Conservation (phyloP, 1,140 invertebrate species). For the Temnothorax curvispinosus region DNA sequence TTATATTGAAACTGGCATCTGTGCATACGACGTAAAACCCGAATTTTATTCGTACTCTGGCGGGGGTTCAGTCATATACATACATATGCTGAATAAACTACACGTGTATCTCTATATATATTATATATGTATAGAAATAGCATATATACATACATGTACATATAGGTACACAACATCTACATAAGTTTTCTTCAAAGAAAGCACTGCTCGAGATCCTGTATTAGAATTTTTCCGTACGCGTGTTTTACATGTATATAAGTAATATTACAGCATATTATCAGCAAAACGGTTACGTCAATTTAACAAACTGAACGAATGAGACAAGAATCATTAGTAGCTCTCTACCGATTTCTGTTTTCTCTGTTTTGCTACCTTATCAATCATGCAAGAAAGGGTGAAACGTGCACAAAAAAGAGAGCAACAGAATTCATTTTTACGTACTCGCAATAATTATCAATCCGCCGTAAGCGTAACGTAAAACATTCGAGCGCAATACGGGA, state of each 20-base stretch:
- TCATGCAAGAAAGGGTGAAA: not conserved
- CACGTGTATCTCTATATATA: slow-evolving; percentile 13
- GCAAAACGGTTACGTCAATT: not conserved
- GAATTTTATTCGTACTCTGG: slow-evolving; percentile 46
- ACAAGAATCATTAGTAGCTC: slow-evolving; percentile 12
- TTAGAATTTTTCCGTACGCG: not conserved
- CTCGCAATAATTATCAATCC: slow-evolving; percentile 3
- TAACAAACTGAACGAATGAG: not conserved
- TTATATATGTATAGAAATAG: slow-evolving; percentile 30
- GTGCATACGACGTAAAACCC: slow-evolving; percentile 49
- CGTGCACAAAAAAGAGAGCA: not conserved
- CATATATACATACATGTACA: not conserved
- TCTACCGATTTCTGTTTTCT: not conserved
- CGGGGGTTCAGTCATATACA: slow-evolving; percentile 22
- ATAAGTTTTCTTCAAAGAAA: slow-evolving; percentile 30
- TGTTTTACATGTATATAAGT: slow-evolving; percentile 11
- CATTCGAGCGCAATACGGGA: not conserved
- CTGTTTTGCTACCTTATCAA: slow-evolving; percentile 4
- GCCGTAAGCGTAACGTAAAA: not conserved
- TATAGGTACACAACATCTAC: slow-evolving; percentile 10
- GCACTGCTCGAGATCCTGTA: not conserved
- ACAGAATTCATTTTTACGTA: not conserved
- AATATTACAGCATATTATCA: not conserved
- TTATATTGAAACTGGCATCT: slow-evolving; percentile 50
- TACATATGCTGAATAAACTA: slow-evolving; percentile 45